Conservation (phyloP, 23 tunicate genomes). For the Clavelina lepadiformis region DNA sequence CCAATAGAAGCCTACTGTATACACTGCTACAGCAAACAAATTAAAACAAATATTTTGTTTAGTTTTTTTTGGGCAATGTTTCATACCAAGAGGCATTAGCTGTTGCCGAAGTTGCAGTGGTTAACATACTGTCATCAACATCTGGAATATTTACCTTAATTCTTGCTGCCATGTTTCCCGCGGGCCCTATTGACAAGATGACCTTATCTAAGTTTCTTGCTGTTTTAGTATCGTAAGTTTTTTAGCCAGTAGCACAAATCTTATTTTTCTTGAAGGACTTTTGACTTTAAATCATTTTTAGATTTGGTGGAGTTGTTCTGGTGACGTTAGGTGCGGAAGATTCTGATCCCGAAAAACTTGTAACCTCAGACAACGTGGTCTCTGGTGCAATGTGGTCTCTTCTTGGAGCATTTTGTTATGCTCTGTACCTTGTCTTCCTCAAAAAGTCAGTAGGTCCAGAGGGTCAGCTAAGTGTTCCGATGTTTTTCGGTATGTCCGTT, state of each 20-base stretch:
- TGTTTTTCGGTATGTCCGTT: constrained; percentile 91
- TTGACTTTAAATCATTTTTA: constrained; percentile 20
- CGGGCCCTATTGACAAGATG: constrained; percentile 44
- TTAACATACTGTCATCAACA: constrained; percentile 65
- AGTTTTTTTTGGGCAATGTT: constrained; percentile 89
- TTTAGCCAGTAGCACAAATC: no score
- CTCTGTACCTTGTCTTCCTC: constrained; percentile 72
- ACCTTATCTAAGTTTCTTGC: constrained; percentile 61
- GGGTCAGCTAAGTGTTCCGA: constrained; percentile 56
- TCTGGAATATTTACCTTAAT: constrained; percentile 85
- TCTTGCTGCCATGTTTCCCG: constrained; percentile 73
- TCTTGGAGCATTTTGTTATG: constrained; percentile 63
- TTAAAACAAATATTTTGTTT: constrained; percentile 9
- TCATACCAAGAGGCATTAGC: constrained; percentile 82
- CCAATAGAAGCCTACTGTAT: no score
- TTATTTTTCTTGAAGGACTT: background rate
- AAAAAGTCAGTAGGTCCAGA: constrained; percentile 54
- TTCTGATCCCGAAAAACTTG: constrained; percentile 3
- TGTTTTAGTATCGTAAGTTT: constrained; percentile 75
- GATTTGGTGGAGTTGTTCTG: constrained; percentile 65
- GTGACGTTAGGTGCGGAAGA: constrained; percentile 38
- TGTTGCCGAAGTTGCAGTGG: constrained; percentile 57
- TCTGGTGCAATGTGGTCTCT: constrained; percentile 77
- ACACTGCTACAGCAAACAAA: no score
- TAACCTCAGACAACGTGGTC: constrained; percentile 2